Base-by-base conservation (phyloP, 1,140 invertebrate species). In the Thalassaphorura encarpata region DNA sequence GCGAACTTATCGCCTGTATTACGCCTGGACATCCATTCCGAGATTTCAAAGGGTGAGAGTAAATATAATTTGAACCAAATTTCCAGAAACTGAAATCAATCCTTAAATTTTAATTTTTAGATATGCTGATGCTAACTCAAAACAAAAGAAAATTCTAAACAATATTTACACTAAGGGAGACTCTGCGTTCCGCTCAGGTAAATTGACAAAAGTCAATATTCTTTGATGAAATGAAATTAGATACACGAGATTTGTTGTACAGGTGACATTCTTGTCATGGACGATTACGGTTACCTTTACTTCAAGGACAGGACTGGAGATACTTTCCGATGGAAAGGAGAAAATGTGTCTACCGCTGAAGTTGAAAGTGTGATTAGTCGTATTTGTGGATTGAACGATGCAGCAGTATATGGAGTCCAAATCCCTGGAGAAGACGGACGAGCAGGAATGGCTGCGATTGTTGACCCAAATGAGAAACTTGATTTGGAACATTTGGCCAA, bases 291-390 rank as follows among this genome's bases (percentile, higher is more conserved):
- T 24, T 82, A 79, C 67, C 68, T 82, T 54, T 81, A 77, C 63
- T 82, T 82, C 71, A 72, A 73, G 48, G 80, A 83, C 66, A 70
- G 80, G 27, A 78, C 77, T 2, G 80, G 80, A 13, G 81, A 83
- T 65, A 82, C 62, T 62, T 83, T 76, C 70, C 79, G 95, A 42
- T 91, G 85, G 86, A 89, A 91, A 71, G 95, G 96, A n/a, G 97
- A 99, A 76, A 99, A 99, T 72, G 95, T 99, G 1, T 96, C 91
- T 6, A 98, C 96, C 1, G 87, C 87, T 4, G 96, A 99, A 77
- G 87, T 99, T 2, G 96, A 99, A 74, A 87, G 83, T 3, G 80
- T 92, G 52, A 79, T 99, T 1, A 94, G 90, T 58, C 88, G 88
- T 69, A 69, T 89, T 74, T 85, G 8, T 78, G 82, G 52, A 86